A percentile compares a stretch with the other conserved stretches of the same genome.
phyloP scores from a whole-genome alignment of 2,888 invertebrate genomes.

The Harpalus rubripes region DNA sequence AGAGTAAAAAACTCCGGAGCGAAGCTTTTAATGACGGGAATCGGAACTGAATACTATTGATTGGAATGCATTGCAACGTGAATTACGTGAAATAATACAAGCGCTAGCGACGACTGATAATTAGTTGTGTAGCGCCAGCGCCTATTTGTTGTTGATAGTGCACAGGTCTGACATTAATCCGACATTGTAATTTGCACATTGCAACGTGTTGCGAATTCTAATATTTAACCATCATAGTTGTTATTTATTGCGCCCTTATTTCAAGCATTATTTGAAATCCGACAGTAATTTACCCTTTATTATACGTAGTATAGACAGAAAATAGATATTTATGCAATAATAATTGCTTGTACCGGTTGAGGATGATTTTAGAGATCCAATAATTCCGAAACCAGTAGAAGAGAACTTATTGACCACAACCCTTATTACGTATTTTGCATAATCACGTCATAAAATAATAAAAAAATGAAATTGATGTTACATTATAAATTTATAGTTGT shows the following conservation, averaged over 20 bases:
- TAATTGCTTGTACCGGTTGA: no score
- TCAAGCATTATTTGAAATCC: neutral
- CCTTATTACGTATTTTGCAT: no score
- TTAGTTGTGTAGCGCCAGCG: conserved; percentile 7
- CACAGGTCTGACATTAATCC: conserved; percentile 10
- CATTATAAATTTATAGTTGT: no score
- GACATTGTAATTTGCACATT: neutral
- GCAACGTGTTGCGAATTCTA: neutral
- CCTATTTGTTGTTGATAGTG: conserved; percentile 14
- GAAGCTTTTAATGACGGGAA: conserved; percentile 24
- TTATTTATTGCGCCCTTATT: neutral
- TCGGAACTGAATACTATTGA: conserved; percentile 25
- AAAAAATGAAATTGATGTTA: no score
- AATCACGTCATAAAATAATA: no score
- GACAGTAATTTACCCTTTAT: no score
- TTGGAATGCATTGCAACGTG: neutral
- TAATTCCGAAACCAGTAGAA: no score
- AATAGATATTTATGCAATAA: no score
- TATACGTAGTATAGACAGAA: no score
- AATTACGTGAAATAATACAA: conserved; percentile 9
- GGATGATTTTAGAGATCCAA: no score
- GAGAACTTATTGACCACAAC: no score
- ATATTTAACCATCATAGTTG: neutral
- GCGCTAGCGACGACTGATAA: neutral
- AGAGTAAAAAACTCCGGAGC: conserved; percentile 15